Base-by-base conservation (phyloP, 1,140 invertebrate genomes). In the Ylistrum balloti region DNA sequence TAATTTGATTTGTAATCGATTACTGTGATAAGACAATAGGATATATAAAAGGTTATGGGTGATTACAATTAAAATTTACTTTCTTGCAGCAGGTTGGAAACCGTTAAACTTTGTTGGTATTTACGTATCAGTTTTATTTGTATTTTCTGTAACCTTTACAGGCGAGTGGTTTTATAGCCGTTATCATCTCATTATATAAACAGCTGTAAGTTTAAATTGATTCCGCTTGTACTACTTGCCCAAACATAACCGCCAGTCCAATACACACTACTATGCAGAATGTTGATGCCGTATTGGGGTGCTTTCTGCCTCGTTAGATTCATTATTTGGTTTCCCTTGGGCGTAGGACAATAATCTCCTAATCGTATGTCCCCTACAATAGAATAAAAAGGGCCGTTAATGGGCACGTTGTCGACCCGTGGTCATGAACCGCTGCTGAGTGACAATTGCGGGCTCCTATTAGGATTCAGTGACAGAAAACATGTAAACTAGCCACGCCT, bases 151-250 rank as follows among this genome's bases (percentile, higher is more conserved):
- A 22, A 28, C 13, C 22, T 17, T n/a, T 74, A 74, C 56, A 11
- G n/a, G 5, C 5, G 22, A 74, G n/a, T n/a, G 56, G 28, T 74
- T 74, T 74, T 74, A 74, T 74, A 74, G 56, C 56, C 28, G 56
- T 74, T 74, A 28, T 74, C 22, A 28, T 22, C 28, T 74, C 22
- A 74, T 74, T 74, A 74, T 74, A 28, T 74, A 74, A 74, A 74
- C 56, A 74, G 56, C 56, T 74, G 22, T 74, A 74, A 74, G 56
- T 74, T 74, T 74, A n/a, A 74, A 74, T 74, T 74, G 56, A 74
- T 74, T 74, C 17, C n/a, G 1, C 22, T 0, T 74, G 56, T n/a
- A 74, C 28, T 74, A 74, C 28, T 74, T 74, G 56, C 56, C 56
- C 13, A 28, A 74, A 74, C 56, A 74, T 74, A 5, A 28, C 56